phyloP scores from a whole-genome alignment of 2,797 vertebrate genomes.

The Gastrophryne carolinensis region DNA sequence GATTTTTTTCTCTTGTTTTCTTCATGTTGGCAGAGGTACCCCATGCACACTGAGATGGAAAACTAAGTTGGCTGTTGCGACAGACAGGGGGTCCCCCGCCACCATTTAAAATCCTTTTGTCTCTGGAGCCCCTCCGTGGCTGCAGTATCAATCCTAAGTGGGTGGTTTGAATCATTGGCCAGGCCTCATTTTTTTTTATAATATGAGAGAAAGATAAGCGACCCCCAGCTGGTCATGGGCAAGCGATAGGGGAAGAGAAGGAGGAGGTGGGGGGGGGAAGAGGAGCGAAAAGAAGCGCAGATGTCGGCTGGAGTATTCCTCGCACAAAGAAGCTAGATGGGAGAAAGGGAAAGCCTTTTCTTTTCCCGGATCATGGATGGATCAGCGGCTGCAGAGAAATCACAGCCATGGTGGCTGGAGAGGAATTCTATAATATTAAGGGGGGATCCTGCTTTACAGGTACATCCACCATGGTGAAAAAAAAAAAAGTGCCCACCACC shows the following conservation, averaged over 20 bases:
- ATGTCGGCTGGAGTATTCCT: conserved; percentile 28
- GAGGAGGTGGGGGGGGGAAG: neutral
- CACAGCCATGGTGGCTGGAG: conserved; percentile 16
- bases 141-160: conserved; percentile 51
- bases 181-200: neutral
- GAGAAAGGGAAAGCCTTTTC: neutral
- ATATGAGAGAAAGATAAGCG: neutral
- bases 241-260: too few species aligned
- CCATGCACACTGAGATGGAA: too few species aligned
- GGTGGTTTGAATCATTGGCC: conserved; percentile 41
- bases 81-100: neutral
- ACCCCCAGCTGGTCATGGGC: neutral
- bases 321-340: conserved; percentile 19
- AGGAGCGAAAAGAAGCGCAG: conserved; percentile 11
- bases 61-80: neutral
- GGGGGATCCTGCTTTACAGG: neutral
- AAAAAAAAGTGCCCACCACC: neutral
- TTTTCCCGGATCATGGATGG: conserved; percentile 17
- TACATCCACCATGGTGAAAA: neutral
- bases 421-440: too few species aligned
- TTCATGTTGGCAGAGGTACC: too few species aligned
- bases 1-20: too few species aligned
- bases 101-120: neutral
- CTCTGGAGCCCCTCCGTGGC: conserved; percentile 25
- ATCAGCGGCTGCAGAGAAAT: conserved; percentile 19